These are phyloP conservation scores for Astropecten irregularis DNA, from an alignment of 53 echinoderm and acorn worm genomes.

Conservation along the genomic window DNA sequence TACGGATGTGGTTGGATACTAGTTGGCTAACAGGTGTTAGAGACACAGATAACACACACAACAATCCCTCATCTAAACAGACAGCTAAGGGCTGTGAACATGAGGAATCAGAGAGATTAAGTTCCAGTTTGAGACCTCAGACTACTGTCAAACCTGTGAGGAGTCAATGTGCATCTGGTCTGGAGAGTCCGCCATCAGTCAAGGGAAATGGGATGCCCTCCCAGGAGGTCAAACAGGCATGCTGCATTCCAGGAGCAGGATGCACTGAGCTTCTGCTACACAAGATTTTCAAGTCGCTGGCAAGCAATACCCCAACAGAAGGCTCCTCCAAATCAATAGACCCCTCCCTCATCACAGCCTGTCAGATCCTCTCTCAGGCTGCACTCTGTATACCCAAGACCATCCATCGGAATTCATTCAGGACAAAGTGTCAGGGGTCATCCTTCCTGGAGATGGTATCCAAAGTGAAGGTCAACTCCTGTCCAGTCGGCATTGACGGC, in stretches of 20 bases:
- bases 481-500: conserved; percentile 37
- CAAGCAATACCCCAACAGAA: background rate
- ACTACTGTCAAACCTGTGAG: background rate
- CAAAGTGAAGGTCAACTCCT: background rate
- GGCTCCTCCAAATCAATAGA: background rate
- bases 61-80: background rate
- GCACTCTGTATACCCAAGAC: conserved; percentile 61
- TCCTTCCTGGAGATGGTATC: conserved; percentile 50
- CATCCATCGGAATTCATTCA: conserved; percentile 57
- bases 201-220: background rate
- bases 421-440: background rate
- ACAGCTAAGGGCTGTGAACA: background rate
- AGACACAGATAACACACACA: no score
- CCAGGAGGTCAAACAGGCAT: background rate
- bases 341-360: conserved; percentile 14
- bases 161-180: background rate
- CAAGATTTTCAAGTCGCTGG: conserved; percentile 2
- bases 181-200: no score
- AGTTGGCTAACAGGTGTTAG: background rate
- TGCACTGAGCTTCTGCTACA: conserved; percentile 43
- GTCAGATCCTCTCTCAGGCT: conserved; percentile 21
- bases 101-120: background rate
- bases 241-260: conserved; percentile 54
- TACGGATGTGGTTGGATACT: conserved; percentile 58
- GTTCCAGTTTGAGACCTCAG: no score